Evolutionary conservation across 2,888 invertebrate genomes (phyloP).

Genomic region (Amiota communis): DNA sequence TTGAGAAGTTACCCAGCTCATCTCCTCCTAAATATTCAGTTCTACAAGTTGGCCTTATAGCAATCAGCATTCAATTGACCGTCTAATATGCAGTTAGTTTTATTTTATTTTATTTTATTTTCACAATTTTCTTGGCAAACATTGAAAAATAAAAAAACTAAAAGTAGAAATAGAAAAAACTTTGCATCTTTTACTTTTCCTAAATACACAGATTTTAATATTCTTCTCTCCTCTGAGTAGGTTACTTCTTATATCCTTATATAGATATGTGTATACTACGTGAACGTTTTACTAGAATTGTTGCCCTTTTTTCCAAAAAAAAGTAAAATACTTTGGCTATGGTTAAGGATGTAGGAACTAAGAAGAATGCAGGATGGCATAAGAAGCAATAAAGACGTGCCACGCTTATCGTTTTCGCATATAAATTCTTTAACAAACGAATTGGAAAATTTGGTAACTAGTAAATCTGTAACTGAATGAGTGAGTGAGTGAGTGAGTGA

Average conservation of each 20-base stretch:
- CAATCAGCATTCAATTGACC: slow-evolving; percentile 65
- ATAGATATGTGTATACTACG: slow-evolving; percentile 29
- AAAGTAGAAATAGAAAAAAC: not conserved
- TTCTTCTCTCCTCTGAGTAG: not conserved
- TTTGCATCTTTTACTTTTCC: not conserved
- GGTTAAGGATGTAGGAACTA: too few relatives aligned
- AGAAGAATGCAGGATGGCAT: not conserved
- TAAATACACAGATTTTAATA: not conserved
- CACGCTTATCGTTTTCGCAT: slow-evolving; percentile 19
- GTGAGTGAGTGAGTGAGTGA: not conserved
- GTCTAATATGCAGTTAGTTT: slow-evolving; percentile 52
- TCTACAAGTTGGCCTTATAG: slow-evolving; percentile 19
- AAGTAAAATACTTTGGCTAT: too few relatives aligned
- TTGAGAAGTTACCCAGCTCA: not conserved
- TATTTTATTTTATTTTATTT: not conserved
- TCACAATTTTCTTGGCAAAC: not conserved
- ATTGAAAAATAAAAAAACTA: too few relatives aligned
- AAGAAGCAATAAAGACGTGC: not conserved
- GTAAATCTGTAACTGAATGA: slow-evolving; percentile 7
- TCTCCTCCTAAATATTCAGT: not conserved
- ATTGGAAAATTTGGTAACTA: slow-evolving; percentile 29
- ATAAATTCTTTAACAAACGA: slow-evolving; percentile 29
- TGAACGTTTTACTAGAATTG: slow-evolving; percentile 36
- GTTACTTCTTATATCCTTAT: not conserved
- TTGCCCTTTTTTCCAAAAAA: not conserved